These are phyloP conservation scores for Myotis pilosus DNA, from an alignment of 2,797 vertebrate species.

Conservation along the genomic window DNA sequence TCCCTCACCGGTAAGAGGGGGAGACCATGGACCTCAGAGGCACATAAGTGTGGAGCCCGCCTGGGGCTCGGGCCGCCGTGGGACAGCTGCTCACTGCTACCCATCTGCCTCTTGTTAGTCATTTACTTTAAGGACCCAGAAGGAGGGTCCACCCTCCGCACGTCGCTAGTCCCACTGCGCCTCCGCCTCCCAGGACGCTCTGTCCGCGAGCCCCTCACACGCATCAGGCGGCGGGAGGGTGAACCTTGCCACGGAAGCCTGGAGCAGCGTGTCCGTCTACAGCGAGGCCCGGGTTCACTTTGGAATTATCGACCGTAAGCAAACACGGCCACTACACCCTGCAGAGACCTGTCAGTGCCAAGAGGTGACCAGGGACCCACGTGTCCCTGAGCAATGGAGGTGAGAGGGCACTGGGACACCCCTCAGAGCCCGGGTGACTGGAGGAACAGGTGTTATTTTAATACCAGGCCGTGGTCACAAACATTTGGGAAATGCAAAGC, in stretches of 20 bases:
- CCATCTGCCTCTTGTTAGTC: neutral
- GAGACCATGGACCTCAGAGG: rapidly evolving
- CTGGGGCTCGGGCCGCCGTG: neutral
- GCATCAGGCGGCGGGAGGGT: neutral
- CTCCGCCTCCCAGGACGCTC: neutral
- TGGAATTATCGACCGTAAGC: neutral
- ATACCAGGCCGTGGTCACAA: neutral
- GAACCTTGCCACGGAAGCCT: neutral
- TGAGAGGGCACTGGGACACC: neutral
- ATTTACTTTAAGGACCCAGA: neutral
- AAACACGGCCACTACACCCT: neutral
- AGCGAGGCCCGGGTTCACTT: neutral
- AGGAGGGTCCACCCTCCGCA: no score
- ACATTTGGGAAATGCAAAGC: neutral
- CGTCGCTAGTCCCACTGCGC: no score
- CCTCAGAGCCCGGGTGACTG: neutral
- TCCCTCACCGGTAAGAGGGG: neutral
- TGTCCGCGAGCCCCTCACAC: neutral
- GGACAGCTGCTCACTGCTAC: rapidly evolving
- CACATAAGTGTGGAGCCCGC: rapidly evolving
- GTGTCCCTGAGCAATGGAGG: neutral
- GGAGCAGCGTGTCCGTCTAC: neutral
- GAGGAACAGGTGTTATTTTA: neutral
- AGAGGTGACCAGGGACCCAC: neutral
- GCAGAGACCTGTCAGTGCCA: neutral